Evolutionary conservation across 2,888 invertebrate species (phyloP).

Genomic region (Tethea ocularis): DNA sequence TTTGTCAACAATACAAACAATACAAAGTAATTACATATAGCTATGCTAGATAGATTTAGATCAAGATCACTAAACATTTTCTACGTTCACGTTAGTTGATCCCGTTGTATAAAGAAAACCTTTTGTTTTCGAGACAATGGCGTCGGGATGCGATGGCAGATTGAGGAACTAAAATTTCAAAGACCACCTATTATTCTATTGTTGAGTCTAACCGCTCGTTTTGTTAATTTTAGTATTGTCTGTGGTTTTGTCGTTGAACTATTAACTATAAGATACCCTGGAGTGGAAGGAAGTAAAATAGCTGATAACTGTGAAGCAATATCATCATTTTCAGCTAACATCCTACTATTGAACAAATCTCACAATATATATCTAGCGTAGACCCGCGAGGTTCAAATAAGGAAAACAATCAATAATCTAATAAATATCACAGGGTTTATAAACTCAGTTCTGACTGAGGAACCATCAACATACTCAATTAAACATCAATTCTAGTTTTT

Average conservation of each 20-base stretch:
- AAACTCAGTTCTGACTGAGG: no score
- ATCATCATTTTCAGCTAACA: no score
- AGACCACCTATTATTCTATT: constrained; percentile 7
- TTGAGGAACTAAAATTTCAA: constrained; percentile 10
- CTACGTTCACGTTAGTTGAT: neutral
- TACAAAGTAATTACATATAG: neutral
- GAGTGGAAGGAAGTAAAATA: no score
- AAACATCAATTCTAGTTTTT: no score
- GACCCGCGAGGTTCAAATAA: no score
- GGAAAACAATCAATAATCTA: no score
- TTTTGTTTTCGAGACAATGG: constrained; percentile 6
- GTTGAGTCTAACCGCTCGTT: constrained; percentile 1
- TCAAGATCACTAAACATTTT: neutral
- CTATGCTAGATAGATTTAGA: neutral
- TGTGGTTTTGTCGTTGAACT: neutral
- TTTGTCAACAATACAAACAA: neutral
- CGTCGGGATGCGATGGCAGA: constrained; percentile 1
- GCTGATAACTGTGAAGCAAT: no score
- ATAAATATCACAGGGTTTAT: no score
- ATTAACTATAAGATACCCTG: no score
- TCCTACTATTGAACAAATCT: no score
- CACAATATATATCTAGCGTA: no score
- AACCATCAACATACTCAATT: neutral
- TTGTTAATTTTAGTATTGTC: constrained; percentile 7
- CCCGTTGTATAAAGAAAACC: neutral